Conservation (phyloP, 2,113 vertebrate species). For the Plestiodon gilberti region DNA sequence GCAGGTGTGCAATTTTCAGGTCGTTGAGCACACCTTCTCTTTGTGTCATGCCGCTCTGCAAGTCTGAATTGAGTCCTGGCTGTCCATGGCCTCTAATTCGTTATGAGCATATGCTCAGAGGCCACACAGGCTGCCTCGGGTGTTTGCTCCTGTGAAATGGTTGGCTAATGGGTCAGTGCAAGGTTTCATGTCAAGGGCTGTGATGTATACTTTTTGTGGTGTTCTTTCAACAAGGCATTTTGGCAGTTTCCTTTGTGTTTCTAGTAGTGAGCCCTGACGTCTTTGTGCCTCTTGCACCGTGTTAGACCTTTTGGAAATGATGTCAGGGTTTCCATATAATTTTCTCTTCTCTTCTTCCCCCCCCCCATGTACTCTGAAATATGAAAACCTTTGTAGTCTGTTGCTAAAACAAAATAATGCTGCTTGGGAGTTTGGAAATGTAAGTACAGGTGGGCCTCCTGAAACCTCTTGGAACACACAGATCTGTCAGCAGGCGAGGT, state of each 20-base stretch:
- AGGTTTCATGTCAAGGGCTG: not conserved
- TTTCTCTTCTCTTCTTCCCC: not conserved
- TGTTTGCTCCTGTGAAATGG: not conserved
- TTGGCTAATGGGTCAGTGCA: not conserved
- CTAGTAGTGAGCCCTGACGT: not conserved
- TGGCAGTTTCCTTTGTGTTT: not conserved
- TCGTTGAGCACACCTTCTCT: not conserved
- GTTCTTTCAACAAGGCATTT: not conserved
- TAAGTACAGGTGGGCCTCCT: not conserved
- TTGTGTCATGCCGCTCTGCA: not conserved
- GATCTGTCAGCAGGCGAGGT: not conserved
- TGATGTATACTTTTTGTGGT: not conserved
- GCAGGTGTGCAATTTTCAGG: not conserved
- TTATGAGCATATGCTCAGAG: not conserved
- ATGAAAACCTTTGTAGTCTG: not conserved
- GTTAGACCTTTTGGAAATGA: not conserved
- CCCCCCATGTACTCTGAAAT: not conserved
- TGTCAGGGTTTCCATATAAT: not conserved
- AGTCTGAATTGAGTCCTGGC: not conserved
- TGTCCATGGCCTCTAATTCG: not conserved
- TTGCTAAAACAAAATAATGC: not conserved
- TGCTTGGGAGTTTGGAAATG: not conserved
- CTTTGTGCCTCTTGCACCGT: not conserved
- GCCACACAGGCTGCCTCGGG: not conserved
- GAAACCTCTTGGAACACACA: not conserved